Percentiles rank a stretch among this genome's conserved stretches.
Conservation (phyloP, 1,140 invertebrate species). For the Drosophila murphyi region DNA sequence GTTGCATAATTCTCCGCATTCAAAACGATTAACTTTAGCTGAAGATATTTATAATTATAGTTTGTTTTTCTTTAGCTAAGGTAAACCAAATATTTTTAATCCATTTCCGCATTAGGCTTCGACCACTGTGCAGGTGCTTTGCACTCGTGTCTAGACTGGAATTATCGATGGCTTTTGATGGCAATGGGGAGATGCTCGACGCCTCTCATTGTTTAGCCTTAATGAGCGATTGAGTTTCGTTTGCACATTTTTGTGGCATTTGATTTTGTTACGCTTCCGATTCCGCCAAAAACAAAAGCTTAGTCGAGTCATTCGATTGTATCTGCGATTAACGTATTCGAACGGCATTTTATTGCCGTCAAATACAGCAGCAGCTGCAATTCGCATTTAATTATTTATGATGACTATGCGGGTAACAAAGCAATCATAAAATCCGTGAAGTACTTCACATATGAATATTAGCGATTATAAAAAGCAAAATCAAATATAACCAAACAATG, state of each 20-base stretch:
- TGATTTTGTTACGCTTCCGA: conserved; percentile 75
- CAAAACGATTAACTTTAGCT: no score
- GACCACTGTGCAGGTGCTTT: conserved; percentile 25
- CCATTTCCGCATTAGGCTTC: neutral
- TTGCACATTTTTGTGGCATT: conserved; percentile 59
- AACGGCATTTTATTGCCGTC: conserved; percentile 27
- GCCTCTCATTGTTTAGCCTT: conserved; percentile 60
- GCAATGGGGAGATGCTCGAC: conserved; percentile 23
- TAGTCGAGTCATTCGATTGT: conserved; percentile 67
- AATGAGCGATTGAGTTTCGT: conserved; percentile 63
- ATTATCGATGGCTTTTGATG: conserved; percentile 41
- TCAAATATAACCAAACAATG: neutral
- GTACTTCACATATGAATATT: conserved; percentile 30
- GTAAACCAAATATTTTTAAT: neutral
- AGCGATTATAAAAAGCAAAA: conserved; percentile 6
- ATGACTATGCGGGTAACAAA: conserved; percentile 32
- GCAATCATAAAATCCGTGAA: conserved; percentile 13
- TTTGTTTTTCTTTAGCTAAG: no score
- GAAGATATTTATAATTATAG: no score
- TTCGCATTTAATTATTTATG: conserved; percentile 59
- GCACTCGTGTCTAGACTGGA: conserved; percentile 13
- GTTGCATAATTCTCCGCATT: no score
- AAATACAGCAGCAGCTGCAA: conserved; percentile 42
- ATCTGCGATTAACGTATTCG: conserved; percentile 50
- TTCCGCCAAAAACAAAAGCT: conserved; percentile 49